These are phyloP conservation scores for Bujurquina vittata DNA, from an alignment of 2,113 vertebrate genomes.

Conservation along the genomic window DNA sequence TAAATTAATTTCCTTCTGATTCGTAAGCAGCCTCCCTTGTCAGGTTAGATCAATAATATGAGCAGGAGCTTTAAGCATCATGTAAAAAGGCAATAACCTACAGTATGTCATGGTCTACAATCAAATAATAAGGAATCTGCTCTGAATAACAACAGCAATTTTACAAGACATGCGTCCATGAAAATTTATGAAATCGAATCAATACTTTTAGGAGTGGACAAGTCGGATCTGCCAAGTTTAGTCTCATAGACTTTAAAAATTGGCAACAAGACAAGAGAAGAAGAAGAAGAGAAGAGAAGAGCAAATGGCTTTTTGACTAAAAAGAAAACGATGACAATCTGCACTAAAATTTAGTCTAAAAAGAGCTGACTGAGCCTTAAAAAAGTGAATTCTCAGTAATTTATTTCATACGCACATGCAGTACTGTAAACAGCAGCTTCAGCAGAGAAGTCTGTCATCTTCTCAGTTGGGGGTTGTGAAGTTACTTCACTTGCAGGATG, in stretches of 20 bases:
- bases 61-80: not conserved
- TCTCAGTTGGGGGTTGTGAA: constrained; percentile 37
- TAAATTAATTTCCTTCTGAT: not conserved
- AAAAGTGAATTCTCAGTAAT: constrained; percentile 8
- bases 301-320: not conserved
- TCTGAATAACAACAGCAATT: constrained; percentile 12
- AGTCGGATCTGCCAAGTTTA: not conserved
- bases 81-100: constrained; percentile 6
- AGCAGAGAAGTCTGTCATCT: constrained; percentile 21
- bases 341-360: not conserved
- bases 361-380: constrained; percentile 1
- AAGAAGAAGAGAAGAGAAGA: constrained; percentile 9
- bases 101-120: not conserved
- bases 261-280: constrained; percentile 23
- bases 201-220: not conserved
- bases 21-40: not conserved
- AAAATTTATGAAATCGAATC: not conserved
- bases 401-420: constrained; percentile 8
- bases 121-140: constrained; percentile 9
- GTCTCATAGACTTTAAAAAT: constrained; percentile 27
- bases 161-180: constrained; percentile 4
- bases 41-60: constrained; percentile 35
- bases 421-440: constrained; percentile 36
- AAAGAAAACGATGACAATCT: not conserved
- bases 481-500: constrained; percentile 39